Conservation (phyloP, 2,797 vertebrate genomes). For the Trematomus bernacchii region DNA sequence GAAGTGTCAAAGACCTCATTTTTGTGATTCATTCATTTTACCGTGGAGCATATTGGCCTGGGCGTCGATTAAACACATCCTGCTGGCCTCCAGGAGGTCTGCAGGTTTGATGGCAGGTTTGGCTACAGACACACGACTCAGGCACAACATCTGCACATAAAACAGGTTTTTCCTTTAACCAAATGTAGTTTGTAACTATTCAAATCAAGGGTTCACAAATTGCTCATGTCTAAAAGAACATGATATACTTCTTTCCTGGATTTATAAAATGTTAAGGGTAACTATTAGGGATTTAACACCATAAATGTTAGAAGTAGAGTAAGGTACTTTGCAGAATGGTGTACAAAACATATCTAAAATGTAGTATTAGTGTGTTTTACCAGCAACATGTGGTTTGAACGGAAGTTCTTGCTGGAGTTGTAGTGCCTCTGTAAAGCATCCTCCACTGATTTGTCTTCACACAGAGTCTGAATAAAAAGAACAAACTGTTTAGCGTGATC, state of each 20-base stretch:
- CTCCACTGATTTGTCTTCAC: conserved; percentile 85
- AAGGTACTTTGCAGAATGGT: too few species aligned
- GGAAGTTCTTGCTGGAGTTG: conserved; percentile 89
- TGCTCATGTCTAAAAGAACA: too few species aligned
- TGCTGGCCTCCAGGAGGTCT: conserved; percentile 90
- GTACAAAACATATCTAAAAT: too few species aligned
- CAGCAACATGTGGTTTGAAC: conserved; percentile 90
- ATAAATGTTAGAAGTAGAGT: too few species aligned
- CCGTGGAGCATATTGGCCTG: conserved; percentile 95
- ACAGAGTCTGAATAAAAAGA: conserved; percentile 81
- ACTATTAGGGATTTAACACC: too few species aligned
- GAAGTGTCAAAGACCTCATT: too few species aligned
- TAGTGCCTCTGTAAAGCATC: conserved; percentile 89
- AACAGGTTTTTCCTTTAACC: neutral
- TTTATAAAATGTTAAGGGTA: too few species aligned
- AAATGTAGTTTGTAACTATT: neutral
- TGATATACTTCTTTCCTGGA: too few species aligned
- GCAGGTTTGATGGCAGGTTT: conserved; percentile 83
- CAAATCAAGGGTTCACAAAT: neutral
- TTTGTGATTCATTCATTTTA: conserved; percentile 67
- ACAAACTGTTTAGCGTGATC: neutral
- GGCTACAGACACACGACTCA: conserved; percentile 81
- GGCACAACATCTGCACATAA: conserved; percentile 86
- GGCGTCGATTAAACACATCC: conserved; percentile 85
- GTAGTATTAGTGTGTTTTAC: conserved; percentile 68